Evolutionary conservation across 1,140 invertebrate species (phyloP).

Genomic region (Apis cerana): DNA sequence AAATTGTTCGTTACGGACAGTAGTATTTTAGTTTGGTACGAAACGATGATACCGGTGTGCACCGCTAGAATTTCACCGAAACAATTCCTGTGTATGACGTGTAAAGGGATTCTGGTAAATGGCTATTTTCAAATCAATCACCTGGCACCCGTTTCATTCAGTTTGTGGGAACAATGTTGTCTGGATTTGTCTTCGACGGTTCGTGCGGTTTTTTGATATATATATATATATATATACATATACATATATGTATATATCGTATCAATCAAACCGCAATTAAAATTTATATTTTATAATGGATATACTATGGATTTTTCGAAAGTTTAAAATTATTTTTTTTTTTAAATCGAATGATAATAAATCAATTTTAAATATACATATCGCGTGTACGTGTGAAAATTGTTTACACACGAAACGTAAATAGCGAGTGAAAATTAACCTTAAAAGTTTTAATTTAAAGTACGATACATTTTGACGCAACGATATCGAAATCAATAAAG

Average conservation of each 20-base stretch:
- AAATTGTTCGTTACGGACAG: conserved; percentile 6
- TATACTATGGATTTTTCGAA: too few relatives aligned
- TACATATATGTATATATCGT: background rate
- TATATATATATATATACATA: background rate
- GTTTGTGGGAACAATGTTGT: conserved; percentile 41
- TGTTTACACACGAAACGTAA: background rate
- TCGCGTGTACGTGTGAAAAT: background rate
- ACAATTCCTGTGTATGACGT: conserved; percentile 46
- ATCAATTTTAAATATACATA: too few relatives aligned
- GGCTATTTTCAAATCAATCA: conserved; percentile 39
- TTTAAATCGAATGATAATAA: background rate
- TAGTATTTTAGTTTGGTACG: conserved; percentile 5
- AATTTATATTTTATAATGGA: background rate
- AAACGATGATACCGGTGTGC: conserved; percentile 4
- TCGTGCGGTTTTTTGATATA: conserved; percentile 7
- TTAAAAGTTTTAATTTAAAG: background rate
- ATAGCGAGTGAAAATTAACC: background rate
- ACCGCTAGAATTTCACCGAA: background rate
- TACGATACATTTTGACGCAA: background rate
- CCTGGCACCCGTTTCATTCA: conserved; percentile 40
- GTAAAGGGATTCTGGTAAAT: conserved; percentile 26
- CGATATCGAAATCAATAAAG: background rate
- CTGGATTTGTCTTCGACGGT: conserved; percentile 30
- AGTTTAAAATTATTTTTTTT: background rate
- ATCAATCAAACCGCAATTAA: background rate